Conservation (phyloP, 2,888 invertebrate genomes). For the Lydus trimaculatus region DNA sequence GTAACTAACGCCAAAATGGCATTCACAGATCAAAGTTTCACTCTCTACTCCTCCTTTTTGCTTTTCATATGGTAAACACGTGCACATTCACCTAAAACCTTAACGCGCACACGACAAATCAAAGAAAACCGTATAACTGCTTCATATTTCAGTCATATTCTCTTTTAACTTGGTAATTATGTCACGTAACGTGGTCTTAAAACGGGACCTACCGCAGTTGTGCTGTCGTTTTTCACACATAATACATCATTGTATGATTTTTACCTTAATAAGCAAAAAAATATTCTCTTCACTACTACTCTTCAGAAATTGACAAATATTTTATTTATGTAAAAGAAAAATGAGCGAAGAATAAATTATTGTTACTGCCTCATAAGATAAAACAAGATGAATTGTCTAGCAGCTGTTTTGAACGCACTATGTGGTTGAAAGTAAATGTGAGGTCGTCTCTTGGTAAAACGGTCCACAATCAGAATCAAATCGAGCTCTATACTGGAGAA, state of each 20-base stretch:
- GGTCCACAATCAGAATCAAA: constrained; percentile 21
- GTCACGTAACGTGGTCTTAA: constrained; percentile 27
- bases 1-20: constrained; percentile 34
- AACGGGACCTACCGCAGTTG: constrained; percentile 32
- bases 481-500: constrained; percentile 20
- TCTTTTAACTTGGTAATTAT: constrained; percentile 32
- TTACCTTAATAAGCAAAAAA: constrained; percentile 16
- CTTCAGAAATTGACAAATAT: constrained; percentile 8
- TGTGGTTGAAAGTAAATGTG: constrained; percentile 8
- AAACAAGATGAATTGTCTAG: background rate
- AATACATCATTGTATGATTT: constrained; percentile 24
- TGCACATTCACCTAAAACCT: constrained; percentile 23
- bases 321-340: background rate
- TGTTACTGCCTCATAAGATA: background rate
- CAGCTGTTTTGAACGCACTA: constrained; percentile 11
- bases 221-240: constrained; percentile 13
- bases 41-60: constrained; percentile 20
- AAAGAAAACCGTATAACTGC: constrained; percentile 20
- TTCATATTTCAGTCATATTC: constrained; percentile 32
- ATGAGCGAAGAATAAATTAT: background rate
- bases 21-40: constrained; percentile 30
- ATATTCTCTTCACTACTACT: no score
- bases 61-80: constrained; percentile 33
- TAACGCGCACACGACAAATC: constrained; percentile 25
- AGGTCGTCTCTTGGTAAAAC: constrained; percentile 9